Conservation (phyloP, 1,140 invertebrate species). For the Chymomyza costata region DNA sequence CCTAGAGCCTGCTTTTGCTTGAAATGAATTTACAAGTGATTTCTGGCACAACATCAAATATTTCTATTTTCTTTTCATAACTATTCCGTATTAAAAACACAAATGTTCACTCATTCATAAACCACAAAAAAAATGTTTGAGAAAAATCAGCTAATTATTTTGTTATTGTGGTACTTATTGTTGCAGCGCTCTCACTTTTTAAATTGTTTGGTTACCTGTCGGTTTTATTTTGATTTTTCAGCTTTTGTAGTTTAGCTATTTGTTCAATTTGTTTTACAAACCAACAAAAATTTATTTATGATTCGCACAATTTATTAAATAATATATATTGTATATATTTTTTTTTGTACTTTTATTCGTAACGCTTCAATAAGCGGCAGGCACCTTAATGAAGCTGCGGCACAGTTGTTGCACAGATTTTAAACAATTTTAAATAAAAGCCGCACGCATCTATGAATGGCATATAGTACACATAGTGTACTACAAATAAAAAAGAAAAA, state of each 20-base stretch:
- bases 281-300: no score
- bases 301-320: not conserved
- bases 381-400: constrained; percentile 42
- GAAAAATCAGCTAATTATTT: constrained; percentile 20
- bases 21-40: no score
- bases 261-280: no score
- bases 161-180: no score
- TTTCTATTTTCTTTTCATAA: not conserved
- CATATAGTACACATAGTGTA: no score
- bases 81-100: not conserved
- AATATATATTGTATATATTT: not conserved
- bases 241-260: no score
- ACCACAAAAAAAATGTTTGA: not conserved
- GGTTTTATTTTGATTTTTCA: no score
- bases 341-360: constrained; percentile 17
- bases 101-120: constrained; percentile 2
- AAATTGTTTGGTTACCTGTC: no score
- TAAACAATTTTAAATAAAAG: constrained; percentile 35
- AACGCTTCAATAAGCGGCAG: constrained; percentile 29
- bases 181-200: constrained; percentile 1
- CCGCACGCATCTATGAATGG: no score
- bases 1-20: not conserved
- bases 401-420: constrained; percentile 34
- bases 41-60: not conserved
- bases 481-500: no score